phyloP scores from a whole-genome alignment of 2,797 vertebrate genomes.

The Smutsia gigantea region DNA sequence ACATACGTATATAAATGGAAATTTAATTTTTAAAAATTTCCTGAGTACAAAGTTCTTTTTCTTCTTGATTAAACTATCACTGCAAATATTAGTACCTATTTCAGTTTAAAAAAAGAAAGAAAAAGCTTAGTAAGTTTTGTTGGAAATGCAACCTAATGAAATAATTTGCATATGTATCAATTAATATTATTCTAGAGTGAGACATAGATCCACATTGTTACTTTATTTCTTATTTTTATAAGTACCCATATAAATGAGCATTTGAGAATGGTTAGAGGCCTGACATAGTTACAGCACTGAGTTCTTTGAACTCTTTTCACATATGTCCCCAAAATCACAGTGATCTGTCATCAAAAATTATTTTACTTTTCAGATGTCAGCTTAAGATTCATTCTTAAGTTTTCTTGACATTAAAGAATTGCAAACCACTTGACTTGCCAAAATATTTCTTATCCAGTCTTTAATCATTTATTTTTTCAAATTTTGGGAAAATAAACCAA shows the following conservation, averaged over 20 bases:
- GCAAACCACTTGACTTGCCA: constrained; percentile 11
- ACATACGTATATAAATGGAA: constrained; percentile 6
- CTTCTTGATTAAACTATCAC: neutral
- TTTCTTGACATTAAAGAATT: neutral
- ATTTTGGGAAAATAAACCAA: constrained; percentile 13
- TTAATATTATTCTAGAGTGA: constrained; percentile 44
- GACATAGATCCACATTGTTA: neutral
- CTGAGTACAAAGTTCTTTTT: neutral
- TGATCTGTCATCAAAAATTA: constrained; percentile 36
- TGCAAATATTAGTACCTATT: neutral
- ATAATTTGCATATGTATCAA: neutral
- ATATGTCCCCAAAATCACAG: neutral
- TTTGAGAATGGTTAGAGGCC: neutral
- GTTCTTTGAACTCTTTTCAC: neutral
- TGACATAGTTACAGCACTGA: constrained; percentile 23
- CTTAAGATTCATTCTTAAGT: neutral
- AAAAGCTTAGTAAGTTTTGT: neutral
- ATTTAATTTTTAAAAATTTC: constrained; percentile 1
- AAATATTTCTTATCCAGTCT: neutral
- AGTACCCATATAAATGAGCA: neutral
- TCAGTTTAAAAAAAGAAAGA: neutral
- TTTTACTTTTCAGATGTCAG: constrained; percentile 11
- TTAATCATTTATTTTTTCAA: constrained; percentile 37
- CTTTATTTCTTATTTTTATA: constrained; percentile 19
- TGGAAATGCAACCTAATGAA: neutral